Evolutionary conservation across 1,140 invertebrate genomes (phyloP).

Genomic region (Hermatobates lingyangjiaoensis): DNA sequence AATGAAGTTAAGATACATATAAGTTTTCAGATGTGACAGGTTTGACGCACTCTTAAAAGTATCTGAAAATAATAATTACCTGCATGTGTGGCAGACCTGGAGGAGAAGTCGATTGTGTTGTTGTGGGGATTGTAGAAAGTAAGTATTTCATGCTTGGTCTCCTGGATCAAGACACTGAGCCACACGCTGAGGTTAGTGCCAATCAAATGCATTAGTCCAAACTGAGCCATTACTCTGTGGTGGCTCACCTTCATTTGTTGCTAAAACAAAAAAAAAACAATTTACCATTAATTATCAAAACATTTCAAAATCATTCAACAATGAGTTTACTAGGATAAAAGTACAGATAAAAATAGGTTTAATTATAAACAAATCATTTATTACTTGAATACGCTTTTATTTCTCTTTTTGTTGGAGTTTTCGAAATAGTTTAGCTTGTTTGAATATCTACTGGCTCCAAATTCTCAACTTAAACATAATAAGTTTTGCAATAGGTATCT

Average conservation of each 20-base stretch:
- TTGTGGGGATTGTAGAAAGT: constrained; percentile 76
- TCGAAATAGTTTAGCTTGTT: no score
- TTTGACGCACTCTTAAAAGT: background rate
- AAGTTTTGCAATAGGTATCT: no score
- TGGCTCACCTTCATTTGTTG: constrained; percentile 77
- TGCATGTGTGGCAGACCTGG: constrained; percentile 15
- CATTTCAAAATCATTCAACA: no score
- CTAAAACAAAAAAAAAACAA: no score
- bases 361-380: no score
- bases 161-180: constrained; percentile 78
- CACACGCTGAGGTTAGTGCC: constrained; percentile 85
- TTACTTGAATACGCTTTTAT: no score
- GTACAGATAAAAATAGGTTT: no score
- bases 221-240: constrained; percentile 66
- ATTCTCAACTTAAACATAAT: no score
- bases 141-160: constrained; percentile 83
- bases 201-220: constrained; percentile 91
- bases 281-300: no score
- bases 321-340: no score
- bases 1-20: background rate
- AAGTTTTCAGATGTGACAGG: background rate
- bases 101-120: constrained; percentile 32
- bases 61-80: constrained; percentile 9
- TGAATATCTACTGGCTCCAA: no score
- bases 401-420: no score